Base-by-base conservation (phyloP, 2,888 invertebrate species). In the Phortica okadai region DNA sequence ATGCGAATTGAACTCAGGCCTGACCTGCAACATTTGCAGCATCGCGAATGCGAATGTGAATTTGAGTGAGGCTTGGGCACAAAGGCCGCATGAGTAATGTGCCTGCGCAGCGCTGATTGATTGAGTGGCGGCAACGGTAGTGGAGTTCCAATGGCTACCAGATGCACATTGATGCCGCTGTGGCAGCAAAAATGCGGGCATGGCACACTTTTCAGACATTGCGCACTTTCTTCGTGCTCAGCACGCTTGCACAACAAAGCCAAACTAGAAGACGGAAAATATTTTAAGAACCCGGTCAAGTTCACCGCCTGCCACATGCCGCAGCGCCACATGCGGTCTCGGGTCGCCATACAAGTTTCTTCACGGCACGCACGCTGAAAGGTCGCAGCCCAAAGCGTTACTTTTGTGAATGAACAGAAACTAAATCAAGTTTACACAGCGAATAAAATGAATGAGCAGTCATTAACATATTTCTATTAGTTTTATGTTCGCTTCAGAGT, bases 101-200 rank as follows among this genome's bases (percentile, higher is more conserved):
- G 78, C 78, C 78, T 77, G 69, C 62, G 77, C 74, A 74, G 77
- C 56, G 77, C 69, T 74, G 76, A 77, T 78, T 77, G 77, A 73
- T 50, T 67, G 73, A 77, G 66, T 76, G 56, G 66, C 8, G 50
- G 10, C 50, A 6, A 33, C 33, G 33, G 33, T 33, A 33, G 33
- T 2, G 3, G 4, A 33, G 33, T 50, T 3, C 10, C 50, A 8
- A 11, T 50, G 50, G 50, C 50, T 50, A 50, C 50, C 14, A 50
- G 50, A 6, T 50, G 50, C 50, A 50, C 6, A 11, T 50, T 50
- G 50, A 10, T 25, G 56, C 56, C 16, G 56, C 16, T 14, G 25
- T 62, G 25, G 62, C 62, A 62, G 33, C 16, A 25, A 62, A 62
- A 21, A 62, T 62, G 25, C 62, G 62, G 62, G 62, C 62, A 62